Base-by-base conservation (phyloP, 2,797 vertebrate genomes). In the Muraenolepis orangiensis region DNA sequence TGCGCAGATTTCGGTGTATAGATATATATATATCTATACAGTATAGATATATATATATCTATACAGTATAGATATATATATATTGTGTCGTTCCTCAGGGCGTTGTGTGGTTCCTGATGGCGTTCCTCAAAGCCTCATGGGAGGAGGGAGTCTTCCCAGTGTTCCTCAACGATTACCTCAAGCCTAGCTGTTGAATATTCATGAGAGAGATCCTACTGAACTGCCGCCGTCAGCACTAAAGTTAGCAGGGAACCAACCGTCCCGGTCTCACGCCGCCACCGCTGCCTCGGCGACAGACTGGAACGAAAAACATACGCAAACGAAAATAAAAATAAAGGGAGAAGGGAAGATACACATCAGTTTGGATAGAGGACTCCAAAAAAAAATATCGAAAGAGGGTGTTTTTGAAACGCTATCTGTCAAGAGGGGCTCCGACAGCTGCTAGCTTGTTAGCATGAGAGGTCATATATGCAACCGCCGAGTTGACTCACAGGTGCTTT, bases 151-250 rank as follows among this genome's bases (percentile, higher is more conserved):
- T 89, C 83, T 86, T 80, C 87, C 84, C 84, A 78, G 87, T 83
- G 81, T 80, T 91, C 78, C 86, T 86, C 86, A 86, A 86, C 87
- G 78, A 72, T 91, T 89, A 91, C 82, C 91, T 92, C 87, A 90
- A 92, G 90, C 89, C 76, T 85, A 85, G 23, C n/a, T 81, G 82
- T 91, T 93, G 92, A 93, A 94, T 94, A 92, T 93, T 86, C 90
- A 93, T 93, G 89, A 92, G 85, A 84, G 84, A 86, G 80, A 81
- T 83, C 78, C 87, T 5, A n/a, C 74, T 84, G 90, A 91, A 93
- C 86, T 90, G 90, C 92, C 90, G 86, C 82, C 88, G 87, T 93
- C 92, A 93, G 92, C 90, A 76, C 82, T 89, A 91, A 93, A 90
- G 90, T 92, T 90, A 83, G 85, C 80, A 93, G 87, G 92, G 91